Base-by-base conservation (phyloP, 2,797 vertebrate species). In the Thalassophryne amazonica region DNA sequence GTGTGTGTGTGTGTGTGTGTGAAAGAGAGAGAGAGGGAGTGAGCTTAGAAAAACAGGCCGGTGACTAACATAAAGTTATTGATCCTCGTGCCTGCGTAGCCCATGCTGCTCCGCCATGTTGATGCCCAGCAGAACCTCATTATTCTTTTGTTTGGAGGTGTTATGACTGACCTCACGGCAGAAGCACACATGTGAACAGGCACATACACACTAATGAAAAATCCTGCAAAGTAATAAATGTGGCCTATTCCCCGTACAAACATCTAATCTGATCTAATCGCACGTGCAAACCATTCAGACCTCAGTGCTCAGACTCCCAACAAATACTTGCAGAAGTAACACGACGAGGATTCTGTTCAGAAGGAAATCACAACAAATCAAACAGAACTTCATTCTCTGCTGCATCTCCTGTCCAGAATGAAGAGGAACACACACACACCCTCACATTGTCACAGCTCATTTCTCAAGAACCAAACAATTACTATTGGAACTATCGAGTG, bases 61-160 rank as follows among this genome's bases (percentile, higher is more conserved):
- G 18, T 59, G 56, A 69, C 31, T 24, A 47, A 68, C 39, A 46
- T 20, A 45, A 53, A 37, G 12, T 18, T 59, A 76, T 69, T 54
- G 70, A 81, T 74, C 24, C 13, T 15, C 8, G 11, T 19, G 42
- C 30, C 28, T 65, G 21, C 35, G 34, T 50, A 62, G 69, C 60
- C 48, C 69, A 60, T 35, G 40, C 18, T 66, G 31, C 37, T 56
- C 31, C 32, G 21, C 25, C 73, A 63, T 53, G 57, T 63, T 45
- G 24, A 4, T 52, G 57, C 34, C 56, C 36, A 21, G 38, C 49
- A 45, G 53, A 71, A 45, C 19, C 25, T 40, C 13, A 79, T 60
- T 69, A 70, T 51, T 69, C 30, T 72, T 69, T 54, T 45, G 28
- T 60, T 53, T 58, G 42, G 46, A 53, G 31, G 35, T 33, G 18